A percentile compares a stretch with the other conserved stretches of the same genome.
Conservation (phyloP, 2,113 vertebrate species). For the Pollachius pollachius region DNA sequence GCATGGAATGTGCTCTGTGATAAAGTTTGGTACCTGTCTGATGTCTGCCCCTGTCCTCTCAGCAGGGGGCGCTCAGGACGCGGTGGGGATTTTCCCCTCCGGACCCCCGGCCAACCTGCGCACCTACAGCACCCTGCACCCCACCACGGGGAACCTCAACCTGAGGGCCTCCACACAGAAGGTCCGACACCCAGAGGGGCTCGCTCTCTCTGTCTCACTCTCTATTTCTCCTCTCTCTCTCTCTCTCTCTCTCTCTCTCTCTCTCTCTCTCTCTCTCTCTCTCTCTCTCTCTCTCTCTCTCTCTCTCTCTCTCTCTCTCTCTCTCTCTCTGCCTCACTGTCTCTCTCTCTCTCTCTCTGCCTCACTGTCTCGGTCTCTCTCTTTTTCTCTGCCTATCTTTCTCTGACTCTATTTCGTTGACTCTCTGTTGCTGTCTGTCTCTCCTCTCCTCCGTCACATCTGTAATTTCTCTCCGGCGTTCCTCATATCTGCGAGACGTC, state of each 20-base stretch:
- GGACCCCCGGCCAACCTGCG: slow-evolving; percentile 85
- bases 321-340: too few relatives aligned
- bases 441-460: neutral
- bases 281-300: neutral
- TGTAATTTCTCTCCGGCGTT: too few relatives aligned
- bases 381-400: too few relatives aligned
- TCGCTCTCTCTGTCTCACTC: neutral
- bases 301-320: neutral
- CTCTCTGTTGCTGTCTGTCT: too few relatives aligned
- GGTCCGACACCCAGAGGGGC: slow-evolving; percentile 57
- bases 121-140: slow-evolving; percentile 94
- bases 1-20: neutral
- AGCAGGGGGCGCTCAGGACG: slow-evolving; percentile 83
- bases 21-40: neutral
- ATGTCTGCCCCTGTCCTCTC: neutral
- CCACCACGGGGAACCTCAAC: slow-evolving; percentile 88
- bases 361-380: neutral
- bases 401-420: too few relatives aligned
- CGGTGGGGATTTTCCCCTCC: slow-evolving; percentile 91
- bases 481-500: neutral
- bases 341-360: neutral
- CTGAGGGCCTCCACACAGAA: slow-evolving; percentile 82
- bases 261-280: neutral
- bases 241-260: neutral
- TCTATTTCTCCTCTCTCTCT: neutral